Conservation (phyloP, 1,140 invertebrate species). For the Ptiloglossa arizonensis region DNA sequence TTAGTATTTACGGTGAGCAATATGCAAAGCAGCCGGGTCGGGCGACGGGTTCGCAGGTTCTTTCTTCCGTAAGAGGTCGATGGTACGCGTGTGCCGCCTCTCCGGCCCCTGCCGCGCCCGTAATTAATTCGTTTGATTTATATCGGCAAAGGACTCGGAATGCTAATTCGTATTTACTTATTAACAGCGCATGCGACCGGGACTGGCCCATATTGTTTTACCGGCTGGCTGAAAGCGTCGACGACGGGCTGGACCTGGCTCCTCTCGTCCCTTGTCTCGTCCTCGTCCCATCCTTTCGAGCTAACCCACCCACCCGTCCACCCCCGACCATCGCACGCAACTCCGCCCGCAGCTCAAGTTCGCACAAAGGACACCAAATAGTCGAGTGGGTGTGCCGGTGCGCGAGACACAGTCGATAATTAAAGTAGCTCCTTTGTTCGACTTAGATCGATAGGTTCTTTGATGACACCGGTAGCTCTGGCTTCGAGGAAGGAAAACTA, state of each 20-base stretch:
- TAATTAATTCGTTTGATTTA: conserved; percentile 78
- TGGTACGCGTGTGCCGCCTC: conserved; percentile 24
- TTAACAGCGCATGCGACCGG: conserved; percentile 68
- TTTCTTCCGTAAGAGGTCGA: conserved; percentile 54
- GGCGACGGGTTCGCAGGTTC: conserved; percentile 39
- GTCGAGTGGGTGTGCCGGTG: conserved; percentile 57
- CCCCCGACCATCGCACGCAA: too few species aligned
- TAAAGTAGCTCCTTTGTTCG: conserved; percentile 75
- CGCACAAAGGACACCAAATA: conserved; percentile 67
- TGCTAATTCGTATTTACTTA: conserved; percentile 78
- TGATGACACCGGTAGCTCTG: conserved; percentile 46
- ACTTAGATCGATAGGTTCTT: conserved; percentile 75
- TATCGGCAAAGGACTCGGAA: conserved; percentile 71
- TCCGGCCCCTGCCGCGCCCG: neutral
- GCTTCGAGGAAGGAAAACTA: conserved; percentile 62
- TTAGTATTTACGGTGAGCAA: conserved; percentile 72
- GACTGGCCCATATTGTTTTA: conserved; percentile 66
- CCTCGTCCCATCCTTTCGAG: neutral
- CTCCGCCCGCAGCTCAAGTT: conserved; percentile 57
- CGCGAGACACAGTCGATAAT: conserved; percentile 72
- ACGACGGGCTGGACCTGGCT: conserved; percentile 40
- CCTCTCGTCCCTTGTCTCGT: conserved; percentile 13
- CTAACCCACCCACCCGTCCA: neutral
- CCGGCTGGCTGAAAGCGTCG: conserved; percentile 53
- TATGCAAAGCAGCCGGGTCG: conserved; percentile 67